Percentiles rank a stretch among this genome's conserved stretches.
Conservation (phyloP, 53 echinoderm and acorn worm species). For the Actinopyga echinites region DNA sequence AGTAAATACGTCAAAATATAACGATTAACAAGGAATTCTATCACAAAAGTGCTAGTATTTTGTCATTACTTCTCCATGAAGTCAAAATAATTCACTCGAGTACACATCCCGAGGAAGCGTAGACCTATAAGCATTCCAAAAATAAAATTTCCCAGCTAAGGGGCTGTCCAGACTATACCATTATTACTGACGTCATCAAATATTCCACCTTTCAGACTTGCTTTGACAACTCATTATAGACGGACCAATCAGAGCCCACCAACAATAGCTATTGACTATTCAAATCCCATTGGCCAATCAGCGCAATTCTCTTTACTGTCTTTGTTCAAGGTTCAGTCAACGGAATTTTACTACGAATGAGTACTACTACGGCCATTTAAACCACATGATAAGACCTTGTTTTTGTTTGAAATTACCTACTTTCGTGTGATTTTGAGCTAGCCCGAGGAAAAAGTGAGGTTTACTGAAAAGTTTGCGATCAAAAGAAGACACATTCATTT, state of each 20-base stretch:
- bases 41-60: not conserved
- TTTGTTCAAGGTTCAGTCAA: conserved; percentile 98
- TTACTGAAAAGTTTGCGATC: no score
- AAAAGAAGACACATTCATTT: no score
- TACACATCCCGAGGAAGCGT: no score
- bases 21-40: no score
- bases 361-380: conserved; percentile 59
- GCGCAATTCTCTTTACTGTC: conserved; percentile 69
- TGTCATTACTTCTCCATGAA: not conserved
- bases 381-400: conserved; percentile 46
- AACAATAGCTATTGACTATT: conserved; percentile 56
- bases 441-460: not conserved
- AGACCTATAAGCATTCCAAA: not conserved
- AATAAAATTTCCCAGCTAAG: not conserved
- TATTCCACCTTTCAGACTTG: conserved; percentile 41
- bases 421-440: not conserved
- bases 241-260: conserved; percentile 70
- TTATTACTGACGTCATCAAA: not conserved
- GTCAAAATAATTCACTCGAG: no score
- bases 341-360: conserved; percentile 95
- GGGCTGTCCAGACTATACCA: conserved; percentile 26
- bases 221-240: conserved; percentile 79
- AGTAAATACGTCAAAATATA: no score
- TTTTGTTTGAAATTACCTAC: conserved; percentile 55
- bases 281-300: conserved; percentile 70